Percentiles rank a stretch among this genome's conserved stretches.
Evolutionary conservation across 1,140 invertebrate species (phyloP).

Genomic region (Mesaphorura yosii): DNA sequence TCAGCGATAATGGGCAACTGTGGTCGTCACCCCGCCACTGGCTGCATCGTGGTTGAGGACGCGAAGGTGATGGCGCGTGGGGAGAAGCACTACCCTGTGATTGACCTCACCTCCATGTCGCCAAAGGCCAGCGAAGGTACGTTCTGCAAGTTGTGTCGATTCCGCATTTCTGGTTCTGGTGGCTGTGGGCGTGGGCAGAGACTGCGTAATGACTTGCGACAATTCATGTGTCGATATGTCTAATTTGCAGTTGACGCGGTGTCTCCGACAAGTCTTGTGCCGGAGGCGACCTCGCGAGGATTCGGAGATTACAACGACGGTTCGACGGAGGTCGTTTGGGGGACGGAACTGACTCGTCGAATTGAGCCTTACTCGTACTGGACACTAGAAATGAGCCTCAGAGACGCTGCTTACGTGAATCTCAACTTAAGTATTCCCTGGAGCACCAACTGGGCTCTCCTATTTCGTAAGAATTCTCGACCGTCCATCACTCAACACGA

Average conservation of each 20-base stretch:
- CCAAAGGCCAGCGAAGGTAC: conserved; percentile 30
- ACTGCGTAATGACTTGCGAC: too few relatives aligned
- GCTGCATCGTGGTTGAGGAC: conserved; percentile 79
- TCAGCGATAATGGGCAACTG: conserved; percentile 32
- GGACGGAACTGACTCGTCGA: conserved; percentile 21
- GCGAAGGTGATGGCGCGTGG: conserved; percentile 68
- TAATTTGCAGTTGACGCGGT: conserved; percentile 25
- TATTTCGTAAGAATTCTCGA: conserved; percentile 72
- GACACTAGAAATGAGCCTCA: conserved; percentile 28
- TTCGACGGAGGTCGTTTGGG: conserved; percentile 27
- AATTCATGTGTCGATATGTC: too few relatives aligned
- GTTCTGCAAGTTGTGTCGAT: conserved; percentile 2
- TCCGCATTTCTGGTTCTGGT: background rate
- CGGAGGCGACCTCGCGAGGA: conserved; percentile 24
- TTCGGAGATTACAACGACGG: conserved; percentile 21
- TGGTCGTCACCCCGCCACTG: conserved; percentile 44
- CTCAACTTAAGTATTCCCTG: conserved; percentile 35
- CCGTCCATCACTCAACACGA: conserved; percentile 92
- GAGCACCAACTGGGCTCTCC: conserved; percentile 80
- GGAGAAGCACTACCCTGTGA: conserved; percentile 31
- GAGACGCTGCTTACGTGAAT: conserved; percentile 22
- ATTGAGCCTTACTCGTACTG: conserved; percentile 30
- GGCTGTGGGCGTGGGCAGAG: background rate
- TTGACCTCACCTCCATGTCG: conserved; percentile 31
- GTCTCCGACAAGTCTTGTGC: conserved; percentile 29